Evolutionary conservation across 2,113 vertebrate species (phyloP).

Genomic region (Petrocephalus zakoni): DNA sequence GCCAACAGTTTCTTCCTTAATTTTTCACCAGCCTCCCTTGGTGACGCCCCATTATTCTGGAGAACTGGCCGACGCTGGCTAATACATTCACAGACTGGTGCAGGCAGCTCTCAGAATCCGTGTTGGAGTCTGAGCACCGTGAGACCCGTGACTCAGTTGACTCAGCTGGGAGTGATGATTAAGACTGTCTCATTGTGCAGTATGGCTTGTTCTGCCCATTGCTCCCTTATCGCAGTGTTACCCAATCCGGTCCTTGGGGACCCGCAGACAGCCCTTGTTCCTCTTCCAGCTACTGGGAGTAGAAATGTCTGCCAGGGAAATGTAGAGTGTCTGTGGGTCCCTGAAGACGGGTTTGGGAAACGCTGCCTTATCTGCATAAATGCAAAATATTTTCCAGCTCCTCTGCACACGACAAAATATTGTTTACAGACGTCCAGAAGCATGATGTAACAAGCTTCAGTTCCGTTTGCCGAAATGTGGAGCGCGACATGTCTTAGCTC

Average conservation of each 20-base stretch:
- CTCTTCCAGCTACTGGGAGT: background rate
- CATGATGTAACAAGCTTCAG: background rate
- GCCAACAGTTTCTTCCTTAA: background rate
- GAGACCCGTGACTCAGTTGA: background rate
- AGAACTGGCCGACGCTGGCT: background rate
- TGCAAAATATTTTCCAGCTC: conserved; percentile 2
- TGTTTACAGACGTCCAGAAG: background rate
- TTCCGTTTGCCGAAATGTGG: background rate
- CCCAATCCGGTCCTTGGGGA: background rate
- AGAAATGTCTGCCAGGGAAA: background rate
- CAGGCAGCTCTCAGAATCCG: background rate
- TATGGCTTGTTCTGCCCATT: background rate
- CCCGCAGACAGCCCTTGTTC: background rate
- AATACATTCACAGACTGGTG: background rate
- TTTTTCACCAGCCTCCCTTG: background rate
- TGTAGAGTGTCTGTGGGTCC: background rate
- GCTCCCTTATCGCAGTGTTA: background rate
- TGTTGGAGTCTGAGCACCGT: background rate
- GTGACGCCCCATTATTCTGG: background rate
- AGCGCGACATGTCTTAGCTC: no score
- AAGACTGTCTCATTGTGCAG: background rate
- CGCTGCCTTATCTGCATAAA: background rate
- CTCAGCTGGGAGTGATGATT: background rate
- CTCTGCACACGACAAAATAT: background rate
- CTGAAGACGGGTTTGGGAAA: background rate